Percentiles rank a stretch among this genome's conserved stretches.
Evolutionary conservation across 2,797 vertebrate genomes (phyloP).

Genomic region (Oreochromis grahami): DNA sequence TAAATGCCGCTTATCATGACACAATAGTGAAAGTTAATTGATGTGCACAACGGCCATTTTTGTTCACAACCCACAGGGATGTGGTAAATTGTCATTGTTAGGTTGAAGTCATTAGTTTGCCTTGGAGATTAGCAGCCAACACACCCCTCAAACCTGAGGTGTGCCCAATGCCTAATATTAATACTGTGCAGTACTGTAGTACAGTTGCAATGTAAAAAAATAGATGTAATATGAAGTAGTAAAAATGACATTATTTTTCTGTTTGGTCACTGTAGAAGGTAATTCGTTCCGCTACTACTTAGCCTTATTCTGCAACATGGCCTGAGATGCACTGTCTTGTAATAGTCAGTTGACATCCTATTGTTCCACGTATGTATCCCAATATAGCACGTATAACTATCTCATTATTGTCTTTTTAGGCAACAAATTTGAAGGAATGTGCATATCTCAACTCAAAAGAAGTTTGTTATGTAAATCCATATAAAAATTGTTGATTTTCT

Average conservation of each 20-base stretch:
- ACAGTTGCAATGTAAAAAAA: background rate
- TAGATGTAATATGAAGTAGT: background rate
- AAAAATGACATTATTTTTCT: background rate
- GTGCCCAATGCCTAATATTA: background rate
- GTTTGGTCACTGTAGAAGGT: background rate
- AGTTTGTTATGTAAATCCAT: background rate
- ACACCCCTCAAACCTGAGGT: background rate
- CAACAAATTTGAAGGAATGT: background rate
- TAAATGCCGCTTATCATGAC: background rate
- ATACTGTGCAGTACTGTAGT: background rate
- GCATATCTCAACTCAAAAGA: background rate
- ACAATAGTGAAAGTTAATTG: background rate
- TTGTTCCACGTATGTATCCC: background rate
- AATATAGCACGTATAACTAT: background rate
- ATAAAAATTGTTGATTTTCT: background rate
- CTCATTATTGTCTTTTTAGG: background rate
- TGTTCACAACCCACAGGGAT: background rate
- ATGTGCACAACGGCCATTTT: background rate
- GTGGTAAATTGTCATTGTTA: background rate
- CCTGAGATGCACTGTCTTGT: background rate
- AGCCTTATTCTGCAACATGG: background rate
- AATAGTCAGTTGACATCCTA: background rate
- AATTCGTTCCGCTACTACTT: background rate
- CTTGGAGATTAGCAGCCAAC: background rate
- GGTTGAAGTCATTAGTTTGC: background rate